A percentile compares a stretch with the other conserved stretches of the same genome.
Evolutionary conservation across 2,113 vertebrate species (phyloP).

Genomic region (Gallinago undulata): DNA sequence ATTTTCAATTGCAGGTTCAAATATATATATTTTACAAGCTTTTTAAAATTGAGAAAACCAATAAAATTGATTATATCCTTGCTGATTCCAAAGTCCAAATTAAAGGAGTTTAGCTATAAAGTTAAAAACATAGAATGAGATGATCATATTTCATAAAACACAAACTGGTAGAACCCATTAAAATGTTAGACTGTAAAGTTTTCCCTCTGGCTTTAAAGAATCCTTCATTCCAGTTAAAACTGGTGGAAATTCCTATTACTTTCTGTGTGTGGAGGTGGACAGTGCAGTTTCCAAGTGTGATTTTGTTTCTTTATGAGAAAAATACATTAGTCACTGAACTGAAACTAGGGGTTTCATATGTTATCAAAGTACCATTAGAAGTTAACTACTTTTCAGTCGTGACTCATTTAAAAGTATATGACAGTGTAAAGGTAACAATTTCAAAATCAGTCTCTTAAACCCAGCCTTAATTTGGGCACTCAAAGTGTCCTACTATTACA

Average conservation of each 20-base stretch:
- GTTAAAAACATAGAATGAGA: conserved; percentile 17
- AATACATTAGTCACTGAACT: background rate
- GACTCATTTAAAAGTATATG: background rate
- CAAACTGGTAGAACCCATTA: background rate
- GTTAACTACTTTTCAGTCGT: background rate
- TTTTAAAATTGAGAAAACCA: conserved; percentile 19
- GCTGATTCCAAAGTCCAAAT: conserved; percentile 17
- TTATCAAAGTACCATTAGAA: background rate
- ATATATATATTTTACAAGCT: background rate
- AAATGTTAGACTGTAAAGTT: background rate
- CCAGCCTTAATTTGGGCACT: background rate
- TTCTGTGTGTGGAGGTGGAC: background rate
- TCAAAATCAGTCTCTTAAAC: background rate
- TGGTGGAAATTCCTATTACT: background rate
- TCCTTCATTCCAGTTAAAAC: background rate
- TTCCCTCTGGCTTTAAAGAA: background rate
- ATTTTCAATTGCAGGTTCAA: conserved; percentile 2
- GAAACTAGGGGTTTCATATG: rapidly evolving
- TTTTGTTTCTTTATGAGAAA: background rate
- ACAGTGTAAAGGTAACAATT: background rate
- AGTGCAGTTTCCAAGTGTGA: background rate
- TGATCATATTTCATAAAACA: conserved; percentile 7
- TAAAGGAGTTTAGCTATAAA: conserved; percentile 28
- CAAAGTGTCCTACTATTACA: background rate
- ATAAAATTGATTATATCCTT: conserved; percentile 24